Evolutionary conservation across 2,888 invertebrate species (phyloP).

Genomic region (Micropterix aruncella): DNA sequence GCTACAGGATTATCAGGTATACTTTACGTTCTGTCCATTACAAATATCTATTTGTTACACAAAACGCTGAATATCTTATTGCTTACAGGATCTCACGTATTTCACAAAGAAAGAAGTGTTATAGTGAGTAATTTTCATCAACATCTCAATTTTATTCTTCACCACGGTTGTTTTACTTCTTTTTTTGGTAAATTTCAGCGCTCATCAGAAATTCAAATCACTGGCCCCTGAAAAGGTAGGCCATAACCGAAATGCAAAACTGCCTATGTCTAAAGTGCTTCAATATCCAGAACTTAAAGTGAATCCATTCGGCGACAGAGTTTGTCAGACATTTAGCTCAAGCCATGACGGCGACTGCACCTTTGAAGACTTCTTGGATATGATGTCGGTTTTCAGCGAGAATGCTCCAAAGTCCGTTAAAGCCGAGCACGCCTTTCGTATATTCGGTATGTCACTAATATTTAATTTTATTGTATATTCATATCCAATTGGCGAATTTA

Average conservation of each 20-base stretch:
- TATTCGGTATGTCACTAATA: slow-evolving; percentile 75
- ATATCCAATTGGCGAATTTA: too few relatives aligned
- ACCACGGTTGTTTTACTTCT: slow-evolving; percentile 8
- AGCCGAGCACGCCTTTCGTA: slow-evolving; percentile 89
- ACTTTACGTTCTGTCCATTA: not conserved
- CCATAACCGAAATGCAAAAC: slow-evolving; percentile 74
- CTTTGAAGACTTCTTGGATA: slow-evolving; percentile 91
- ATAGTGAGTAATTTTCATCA: slow-evolving; percentile 46
- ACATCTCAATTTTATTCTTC: slow-evolving; percentile 6
- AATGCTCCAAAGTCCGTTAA: slow-evolving; percentile 84
- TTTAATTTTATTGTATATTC: too few relatives aligned
- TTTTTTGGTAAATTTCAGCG: too few relatives aligned
- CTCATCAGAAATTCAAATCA: slow-evolving; percentile 81
- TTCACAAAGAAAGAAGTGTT: slow-evolving; percentile 88
- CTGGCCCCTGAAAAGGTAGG: slow-evolving; percentile 83
- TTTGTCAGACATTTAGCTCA: slow-evolving; percentile 84
- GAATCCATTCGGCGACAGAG: slow-evolving; percentile 84
- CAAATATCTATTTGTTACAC: not conserved
- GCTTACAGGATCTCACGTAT: slow-evolving; percentile 75
- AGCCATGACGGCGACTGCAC: slow-evolving; percentile 83
- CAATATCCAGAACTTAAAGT: slow-evolving; percentile 79
- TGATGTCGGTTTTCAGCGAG: slow-evolving; percentile 94
- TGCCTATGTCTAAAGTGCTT: slow-evolving; percentile 72
- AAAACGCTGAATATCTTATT: slow-evolving; percentile 9
- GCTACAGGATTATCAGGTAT: slow-evolving; percentile 80